These are phyloP conservation scores for Frankliniella fusca DNA, from an alignment of 2,888 invertebrate species.

Conservation along the genomic window DNA sequence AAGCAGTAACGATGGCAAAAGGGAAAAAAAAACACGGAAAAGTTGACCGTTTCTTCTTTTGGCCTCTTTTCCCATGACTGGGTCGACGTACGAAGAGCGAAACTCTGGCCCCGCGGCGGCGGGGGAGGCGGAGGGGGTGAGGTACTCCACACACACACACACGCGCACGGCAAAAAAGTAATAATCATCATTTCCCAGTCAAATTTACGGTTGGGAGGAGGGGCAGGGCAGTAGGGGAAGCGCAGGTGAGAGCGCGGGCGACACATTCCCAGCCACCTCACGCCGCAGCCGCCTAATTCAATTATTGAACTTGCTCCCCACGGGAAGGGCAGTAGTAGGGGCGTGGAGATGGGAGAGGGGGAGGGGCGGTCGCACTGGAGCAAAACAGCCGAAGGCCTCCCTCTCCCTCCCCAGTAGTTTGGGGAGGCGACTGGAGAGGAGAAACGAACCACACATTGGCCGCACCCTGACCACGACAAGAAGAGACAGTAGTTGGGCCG, in stretches of 20 bases:
- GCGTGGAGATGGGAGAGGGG: no score
- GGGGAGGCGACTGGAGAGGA: background rate
- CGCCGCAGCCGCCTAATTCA: conserved; percentile 13
- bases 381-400: background rate
- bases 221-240: background rate
- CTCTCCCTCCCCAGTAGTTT: background rate
- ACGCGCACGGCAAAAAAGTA: background rate
- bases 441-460: background rate
- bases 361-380: no score
- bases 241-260: background rate
- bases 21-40: no score
- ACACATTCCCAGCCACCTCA: background rate
- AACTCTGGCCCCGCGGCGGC: background rate
- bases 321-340: background rate
- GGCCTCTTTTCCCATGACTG: no score
- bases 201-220: background rate
- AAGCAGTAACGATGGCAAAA: no score
- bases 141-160: background rate
- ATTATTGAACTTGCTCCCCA: conserved; percentile 14
- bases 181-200: background rate
- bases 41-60: no score
- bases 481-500: background rate
- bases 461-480: conserved; percentile 3
- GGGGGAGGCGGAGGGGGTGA: background rate
- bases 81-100: no score